phyloP scores from a whole-genome alignment of 2,888 invertebrate species.

The Diarsia rubi region DNA sequence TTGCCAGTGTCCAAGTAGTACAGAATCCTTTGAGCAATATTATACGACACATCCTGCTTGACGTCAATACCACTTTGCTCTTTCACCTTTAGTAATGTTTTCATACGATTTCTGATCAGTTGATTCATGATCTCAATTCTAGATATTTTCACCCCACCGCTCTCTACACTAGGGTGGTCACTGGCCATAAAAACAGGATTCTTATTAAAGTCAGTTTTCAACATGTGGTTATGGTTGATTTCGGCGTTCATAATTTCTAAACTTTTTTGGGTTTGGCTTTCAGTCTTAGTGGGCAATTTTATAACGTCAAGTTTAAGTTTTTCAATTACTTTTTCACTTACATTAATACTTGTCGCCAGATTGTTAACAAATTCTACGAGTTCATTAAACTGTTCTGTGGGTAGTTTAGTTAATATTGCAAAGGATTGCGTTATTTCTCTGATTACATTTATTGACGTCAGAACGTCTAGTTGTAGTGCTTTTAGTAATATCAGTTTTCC shows the following conservation, averaged over 20 bases:
- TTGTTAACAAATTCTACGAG: slow-evolving; percentile 77
- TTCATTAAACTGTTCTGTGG: slow-evolving; percentile 68
- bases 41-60: slow-evolving; percentile 75
- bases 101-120: slow-evolving; percentile 81
- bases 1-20: slow-evolving; percentile 79
- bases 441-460: slow-evolving; percentile 72
- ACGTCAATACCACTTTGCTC: slow-evolving; percentile 68
- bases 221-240: slow-evolving; percentile 7
- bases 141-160: slow-evolving; percentile 72
- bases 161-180: slow-evolving; percentile 11
- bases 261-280: background rate
- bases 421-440: slow-evolving; percentile 71
- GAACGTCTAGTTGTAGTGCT: slow-evolving; percentile 76
- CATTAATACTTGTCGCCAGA: slow-evolving; percentile 70
- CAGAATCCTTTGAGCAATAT: slow-evolving; percentile 79
- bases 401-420: slow-evolving; percentile 58
- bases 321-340: slow-evolving; percentile 58
- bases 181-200: slow-evolving; percentile 25
- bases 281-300: slow-evolving; percentile 4
- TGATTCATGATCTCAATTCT: slow-evolving; percentile 82
- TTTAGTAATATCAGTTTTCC: slow-evolving; percentile 78
- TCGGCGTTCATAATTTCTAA: background rate
- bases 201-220: slow-evolving; percentile 14
- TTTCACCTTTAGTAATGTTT: slow-evolving; percentile 76
- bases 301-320: slow-evolving; percentile 47